Conservation (phyloP, 2,113 vertebrate species). For the Passer domesticus region DNA sequence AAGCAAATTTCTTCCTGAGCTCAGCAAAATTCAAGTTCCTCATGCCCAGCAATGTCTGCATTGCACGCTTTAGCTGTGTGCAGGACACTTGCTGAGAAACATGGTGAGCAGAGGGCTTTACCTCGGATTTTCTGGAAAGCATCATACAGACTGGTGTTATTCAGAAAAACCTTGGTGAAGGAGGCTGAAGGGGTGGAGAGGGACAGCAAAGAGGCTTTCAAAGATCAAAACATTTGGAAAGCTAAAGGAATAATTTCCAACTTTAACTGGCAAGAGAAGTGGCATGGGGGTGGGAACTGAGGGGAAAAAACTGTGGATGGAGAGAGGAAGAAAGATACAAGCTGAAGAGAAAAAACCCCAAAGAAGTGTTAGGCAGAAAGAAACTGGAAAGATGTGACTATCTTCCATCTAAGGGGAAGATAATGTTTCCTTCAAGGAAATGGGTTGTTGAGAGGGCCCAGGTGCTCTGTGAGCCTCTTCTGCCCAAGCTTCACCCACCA, state of each 20-base stretch:
- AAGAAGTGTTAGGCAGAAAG: not conserved
- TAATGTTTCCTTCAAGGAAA: not conserved
- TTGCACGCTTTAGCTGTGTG: not conserved
- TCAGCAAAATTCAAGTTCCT: not conserved
- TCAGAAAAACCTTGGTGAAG: not conserved
- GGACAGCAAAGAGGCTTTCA: not conserved
- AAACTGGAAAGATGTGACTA: not conserved
- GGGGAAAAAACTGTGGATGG: not conserved
- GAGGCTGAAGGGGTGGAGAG: not conserved
- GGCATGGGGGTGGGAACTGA: not conserved
- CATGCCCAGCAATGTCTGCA: not conserved
- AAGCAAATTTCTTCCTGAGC: not conserved
- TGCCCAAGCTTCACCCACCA: not conserved
- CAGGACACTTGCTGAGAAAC: not conserved
- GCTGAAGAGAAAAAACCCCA: not conserved
- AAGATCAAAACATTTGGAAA: conserved; percentile 1
- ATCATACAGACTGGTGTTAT: not conserved
- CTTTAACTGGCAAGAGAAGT: not conserved
- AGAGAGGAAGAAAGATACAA: not conserved
- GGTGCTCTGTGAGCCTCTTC: not conserved
- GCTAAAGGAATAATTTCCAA: not conserved
- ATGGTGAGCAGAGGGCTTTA: not conserved
- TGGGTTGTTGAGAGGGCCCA: not conserved
- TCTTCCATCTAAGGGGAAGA: not conserved
- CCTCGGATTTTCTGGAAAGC: not conserved